Percentiles rank a stretch among this genome's conserved stretches.
Conservation (phyloP, 2,113 vertebrate species). For the Brachypodius melanocephalos region DNA sequence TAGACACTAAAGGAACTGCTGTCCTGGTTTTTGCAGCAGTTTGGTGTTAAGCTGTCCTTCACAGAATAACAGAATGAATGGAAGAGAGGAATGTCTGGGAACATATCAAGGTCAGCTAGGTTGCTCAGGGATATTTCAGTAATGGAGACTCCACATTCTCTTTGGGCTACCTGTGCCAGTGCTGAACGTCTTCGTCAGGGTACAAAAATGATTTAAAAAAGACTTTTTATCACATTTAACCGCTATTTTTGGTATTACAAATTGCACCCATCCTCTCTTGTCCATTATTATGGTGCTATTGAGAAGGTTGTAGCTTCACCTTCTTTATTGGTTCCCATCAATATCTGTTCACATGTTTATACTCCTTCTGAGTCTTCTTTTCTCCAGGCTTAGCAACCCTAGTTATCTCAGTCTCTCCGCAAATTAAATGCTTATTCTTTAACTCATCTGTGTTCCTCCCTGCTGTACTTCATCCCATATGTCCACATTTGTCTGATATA, state of each 20-base stretch:
- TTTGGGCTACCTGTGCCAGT: background rate
- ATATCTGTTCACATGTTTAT: background rate
- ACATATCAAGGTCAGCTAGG: background rate
- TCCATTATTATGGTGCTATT: accelerated
- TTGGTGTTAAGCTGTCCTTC: background rate
- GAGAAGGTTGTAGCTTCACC: background rate
- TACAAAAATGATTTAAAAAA: background rate
- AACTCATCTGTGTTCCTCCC: background rate
- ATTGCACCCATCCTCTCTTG: background rate
- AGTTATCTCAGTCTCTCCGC: background rate
- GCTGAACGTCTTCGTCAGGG: background rate
- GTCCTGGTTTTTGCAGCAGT: background rate
- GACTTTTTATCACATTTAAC: background rate
- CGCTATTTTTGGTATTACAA: background rate
- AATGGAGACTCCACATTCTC: background rate
- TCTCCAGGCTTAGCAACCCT: background rate
- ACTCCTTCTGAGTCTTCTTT: background rate
- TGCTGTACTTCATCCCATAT: background rate
- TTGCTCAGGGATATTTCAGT: background rate
- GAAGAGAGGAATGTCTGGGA: background rate
- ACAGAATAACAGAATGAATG: background rate
- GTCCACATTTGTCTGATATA: background rate
- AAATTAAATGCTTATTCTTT: background rate
- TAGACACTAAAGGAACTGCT: background rate
- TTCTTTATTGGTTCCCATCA: background rate